Conservation (phyloP, 1,140 invertebrate genomes). For the Bacillus rossius region DNA sequence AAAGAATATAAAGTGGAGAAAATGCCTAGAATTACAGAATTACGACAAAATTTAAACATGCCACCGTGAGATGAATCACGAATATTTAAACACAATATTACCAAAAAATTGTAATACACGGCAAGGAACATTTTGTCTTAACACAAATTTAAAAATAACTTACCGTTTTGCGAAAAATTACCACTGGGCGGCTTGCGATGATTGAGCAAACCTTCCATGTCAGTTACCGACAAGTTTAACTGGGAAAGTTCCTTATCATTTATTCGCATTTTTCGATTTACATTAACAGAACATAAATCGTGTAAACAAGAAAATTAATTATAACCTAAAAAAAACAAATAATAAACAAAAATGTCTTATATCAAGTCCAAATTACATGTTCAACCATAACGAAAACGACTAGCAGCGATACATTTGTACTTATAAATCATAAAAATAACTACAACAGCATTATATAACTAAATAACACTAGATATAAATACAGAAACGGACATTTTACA, state of each 20-base stretch:
- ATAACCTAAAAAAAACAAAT: no score
- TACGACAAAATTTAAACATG: neutral
- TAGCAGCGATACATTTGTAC: no score
- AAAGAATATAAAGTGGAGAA: neutral
- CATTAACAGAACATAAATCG: no score
- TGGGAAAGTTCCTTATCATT: slow-evolving; percentile 8
- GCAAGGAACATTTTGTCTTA: neutral
- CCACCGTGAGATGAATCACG: neutral
- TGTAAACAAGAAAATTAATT: no score
- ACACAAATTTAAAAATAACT: neutral
- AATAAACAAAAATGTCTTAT: no score
- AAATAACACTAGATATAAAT: no score
- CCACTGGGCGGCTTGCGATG: slow-evolving; percentile 18
- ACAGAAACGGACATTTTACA: no score
- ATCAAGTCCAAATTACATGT: no score
- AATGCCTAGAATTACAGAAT: neutral
- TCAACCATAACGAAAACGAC: no score
- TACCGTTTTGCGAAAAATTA: slow-evolving; percentile 28
- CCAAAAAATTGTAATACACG: no score
- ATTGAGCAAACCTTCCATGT: slow-evolving; percentile 8
- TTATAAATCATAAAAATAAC: no score
- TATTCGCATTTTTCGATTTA: slow-evolving; percentile 4
- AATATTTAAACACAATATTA: neutral
- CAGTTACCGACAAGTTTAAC: neutral
- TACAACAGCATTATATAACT: no score